Evolutionary conservation across 1,140 invertebrate species (phyloP).

Genomic region (Contarinia nasturtii): DNA sequence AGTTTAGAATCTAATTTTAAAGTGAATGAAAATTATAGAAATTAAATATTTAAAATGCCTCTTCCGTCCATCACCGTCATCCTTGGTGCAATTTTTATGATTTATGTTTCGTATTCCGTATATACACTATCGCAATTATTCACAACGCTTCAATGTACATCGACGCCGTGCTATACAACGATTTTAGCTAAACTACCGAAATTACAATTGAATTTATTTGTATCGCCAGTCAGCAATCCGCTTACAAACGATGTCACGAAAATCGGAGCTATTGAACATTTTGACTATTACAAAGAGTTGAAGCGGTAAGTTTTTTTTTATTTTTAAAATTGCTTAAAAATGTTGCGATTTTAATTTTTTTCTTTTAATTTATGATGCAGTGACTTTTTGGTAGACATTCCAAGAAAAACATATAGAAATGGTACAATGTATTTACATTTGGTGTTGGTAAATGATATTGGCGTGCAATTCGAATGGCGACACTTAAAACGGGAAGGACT

Average conservation of each 20-base stretch:
- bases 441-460: slow-evolving; percentile 29
- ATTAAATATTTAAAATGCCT: slow-evolving; percentile 8
- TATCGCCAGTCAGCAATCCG: slow-evolving; percentile 30
- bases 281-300: slow-evolving; percentile 29
- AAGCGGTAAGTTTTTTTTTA: slow-evolving; percentile 17
- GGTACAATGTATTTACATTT: slow-evolving; percentile 53
- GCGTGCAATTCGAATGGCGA: slow-evolving; percentile 28
- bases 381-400: slow-evolving; percentile 40
- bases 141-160: slow-evolving; percentile 42
- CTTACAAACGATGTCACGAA: slow-evolving; percentile 19
- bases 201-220: slow-evolving; percentile 34
- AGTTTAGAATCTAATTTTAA: neutral
- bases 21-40: neutral
- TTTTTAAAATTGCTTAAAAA: too few relatives aligned
- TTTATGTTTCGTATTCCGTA: slow-evolving; percentile 50
- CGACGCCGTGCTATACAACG: slow-evolving; percentile 35
- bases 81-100: slow-evolving; percentile 39
- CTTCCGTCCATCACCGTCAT: slow-evolving; percentile 24
- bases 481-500: slow-evolving; percentile 30
- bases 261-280: slow-evolving; percentile 23
- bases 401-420: slow-evolving; percentile 50
- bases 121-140: slow-evolving; percentile 53
- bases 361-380: slow-evolving; percentile 25
- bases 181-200: slow-evolving; percentile 32
- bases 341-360: neutral